A percentile compares a stretch with the other conserved stretches of the same genome.
phyloP scores from a whole-genome alignment of 2,888 invertebrate species.

The Glaucopsyche alexis region DNA sequence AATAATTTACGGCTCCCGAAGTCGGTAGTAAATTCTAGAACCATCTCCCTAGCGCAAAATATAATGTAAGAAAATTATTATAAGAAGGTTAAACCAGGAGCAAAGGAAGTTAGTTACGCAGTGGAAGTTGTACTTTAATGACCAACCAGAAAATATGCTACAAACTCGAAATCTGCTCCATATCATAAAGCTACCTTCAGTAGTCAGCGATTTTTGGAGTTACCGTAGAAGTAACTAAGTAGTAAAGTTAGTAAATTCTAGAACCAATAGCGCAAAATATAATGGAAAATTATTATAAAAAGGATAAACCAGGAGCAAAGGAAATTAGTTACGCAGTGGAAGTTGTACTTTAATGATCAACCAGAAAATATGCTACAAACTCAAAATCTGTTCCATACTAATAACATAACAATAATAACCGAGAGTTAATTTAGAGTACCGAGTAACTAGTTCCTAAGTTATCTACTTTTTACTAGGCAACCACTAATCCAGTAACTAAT shows the following conservation, averaged over 20 bases:
- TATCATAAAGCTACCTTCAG: too few species aligned
- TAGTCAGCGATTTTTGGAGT: neutral
- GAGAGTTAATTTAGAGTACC: too few species aligned
- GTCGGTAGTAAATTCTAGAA: constrained; percentile 18
- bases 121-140: neutral
- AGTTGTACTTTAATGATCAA: neutral
- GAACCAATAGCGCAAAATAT: neutral
- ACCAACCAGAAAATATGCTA: neutral
- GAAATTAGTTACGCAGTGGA: neutral
- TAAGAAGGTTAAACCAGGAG: neutral
- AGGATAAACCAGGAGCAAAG: neutral
- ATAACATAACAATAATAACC: too few species aligned
- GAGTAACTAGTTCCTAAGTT: neutral
- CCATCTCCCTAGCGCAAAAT: neutral
- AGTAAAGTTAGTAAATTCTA: constrained; percentile 10
- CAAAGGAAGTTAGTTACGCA: neutral
- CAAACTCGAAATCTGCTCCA: neutral
- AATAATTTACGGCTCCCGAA: constrained; percentile 7
- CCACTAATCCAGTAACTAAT: too few species aligned
- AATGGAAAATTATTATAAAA: neutral
- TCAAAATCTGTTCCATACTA: neutral
- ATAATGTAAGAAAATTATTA: neutral
- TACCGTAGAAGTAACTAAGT: neutral
- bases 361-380: neutral
- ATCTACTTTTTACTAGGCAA: too few species aligned